phyloP scores from a whole-genome alignment of 2,888 invertebrate species.

The Oegoconia quadripuncta region DNA sequence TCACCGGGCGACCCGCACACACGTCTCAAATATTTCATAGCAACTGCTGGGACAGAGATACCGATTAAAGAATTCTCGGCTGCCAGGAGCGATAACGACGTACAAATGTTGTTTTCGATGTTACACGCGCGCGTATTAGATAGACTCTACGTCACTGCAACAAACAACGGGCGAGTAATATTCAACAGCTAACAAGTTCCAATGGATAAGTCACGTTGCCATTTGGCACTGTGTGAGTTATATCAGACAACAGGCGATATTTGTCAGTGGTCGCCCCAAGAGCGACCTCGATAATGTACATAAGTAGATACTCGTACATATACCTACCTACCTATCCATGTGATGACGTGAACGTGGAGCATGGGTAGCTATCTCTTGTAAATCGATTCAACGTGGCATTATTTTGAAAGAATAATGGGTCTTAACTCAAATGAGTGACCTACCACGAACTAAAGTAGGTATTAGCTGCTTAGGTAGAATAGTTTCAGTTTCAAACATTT shows the following conservation, averaged over 20 bases:
- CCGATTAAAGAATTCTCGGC: conserved; percentile 29
- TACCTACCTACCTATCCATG: too few relatives aligned
- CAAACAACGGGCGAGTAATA: conserved; percentile 32
- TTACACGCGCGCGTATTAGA: conserved; percentile 28
- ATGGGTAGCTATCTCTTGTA: too few relatives aligned
- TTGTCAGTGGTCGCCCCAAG: conserved; percentile 12
- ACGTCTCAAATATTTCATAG: conserved; percentile 49
- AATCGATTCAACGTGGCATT: too few relatives aligned
- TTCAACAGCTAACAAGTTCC: conserved; percentile 35
- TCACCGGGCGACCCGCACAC: conserved; percentile 57
- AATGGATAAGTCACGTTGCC: conserved; percentile 37
- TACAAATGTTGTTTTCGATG: conserved; percentile 20
- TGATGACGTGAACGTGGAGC: too few relatives aligned
- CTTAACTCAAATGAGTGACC: too few relatives aligned
- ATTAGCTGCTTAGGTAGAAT: too few relatives aligned
- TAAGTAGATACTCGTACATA: not conserved
- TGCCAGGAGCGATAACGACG: conserved; percentile 12
- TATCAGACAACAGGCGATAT: conserved; percentile 13
- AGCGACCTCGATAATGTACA: conserved; percentile 10
- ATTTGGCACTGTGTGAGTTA: conserved; percentile 19
- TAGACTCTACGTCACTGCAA: conserved; percentile 30
- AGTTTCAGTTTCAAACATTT: too few relatives aligned
- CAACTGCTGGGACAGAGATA: conserved; percentile 29
- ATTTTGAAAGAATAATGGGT: too few relatives aligned
- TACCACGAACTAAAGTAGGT: too few relatives aligned